A percentile compares a stretch with the other conserved stretches of the same genome.
Evolutionary conservation across 2,888 invertebrate genomes (phyloP).

Genomic region (Eupithecia tripunctaria): DNA sequence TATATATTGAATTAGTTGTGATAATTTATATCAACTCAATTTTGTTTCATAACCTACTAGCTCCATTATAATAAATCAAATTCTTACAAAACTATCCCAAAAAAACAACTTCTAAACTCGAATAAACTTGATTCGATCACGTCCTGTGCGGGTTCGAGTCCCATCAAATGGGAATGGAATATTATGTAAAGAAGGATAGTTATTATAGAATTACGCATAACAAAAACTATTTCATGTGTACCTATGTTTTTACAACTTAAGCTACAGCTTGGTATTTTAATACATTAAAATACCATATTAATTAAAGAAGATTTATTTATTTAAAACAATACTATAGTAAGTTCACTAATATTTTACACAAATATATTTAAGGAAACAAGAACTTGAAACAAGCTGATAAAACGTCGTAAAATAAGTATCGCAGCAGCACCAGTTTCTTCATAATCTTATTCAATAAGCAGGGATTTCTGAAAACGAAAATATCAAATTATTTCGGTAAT

Average conservation of each 20-base stretch:
- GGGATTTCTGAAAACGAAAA: constrained; percentile 5
- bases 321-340: neutral
- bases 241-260: neutral
- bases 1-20: neutral
- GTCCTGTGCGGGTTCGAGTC: no score
- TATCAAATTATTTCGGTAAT: neutral
- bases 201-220: no score
- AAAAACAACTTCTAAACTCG: no score
- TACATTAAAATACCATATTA: neutral
- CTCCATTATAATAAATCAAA: no score
- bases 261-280: no score
- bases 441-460: neutral
- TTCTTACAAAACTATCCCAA: no score
- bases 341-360: neutral
- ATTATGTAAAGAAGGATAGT: no score
- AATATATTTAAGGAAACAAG: neutral
- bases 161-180: no score
- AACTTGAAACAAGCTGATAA: neutral
- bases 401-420: neutral
- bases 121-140: no score
- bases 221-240: no score
- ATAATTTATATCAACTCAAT: neutral
- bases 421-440: neutral
- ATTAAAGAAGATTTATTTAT: neutral
- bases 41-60: neutral